Conservation (phyloP, 2,113 vertebrate genomes). For the Antechinus stuartii region DNA sequence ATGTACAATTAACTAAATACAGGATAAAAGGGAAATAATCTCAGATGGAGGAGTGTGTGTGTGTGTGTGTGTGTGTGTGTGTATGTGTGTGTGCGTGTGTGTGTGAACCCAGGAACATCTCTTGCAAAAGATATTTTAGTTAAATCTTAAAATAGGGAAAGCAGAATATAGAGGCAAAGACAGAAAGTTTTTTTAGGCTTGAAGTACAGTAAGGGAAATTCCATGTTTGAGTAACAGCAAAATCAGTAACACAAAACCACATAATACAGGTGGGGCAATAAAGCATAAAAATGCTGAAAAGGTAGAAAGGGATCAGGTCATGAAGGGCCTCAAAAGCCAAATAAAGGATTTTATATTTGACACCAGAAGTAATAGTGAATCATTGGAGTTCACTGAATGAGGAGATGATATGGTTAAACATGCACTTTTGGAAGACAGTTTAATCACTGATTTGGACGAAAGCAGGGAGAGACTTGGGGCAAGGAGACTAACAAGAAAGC, state of each 20-base stretch:
- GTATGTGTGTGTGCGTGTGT: no score
- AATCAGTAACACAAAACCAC: not conserved
- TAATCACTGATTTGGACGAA: not conserved
- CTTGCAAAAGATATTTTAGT: not conserved
- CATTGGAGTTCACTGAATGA: not conserved
- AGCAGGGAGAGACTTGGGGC: not conserved
- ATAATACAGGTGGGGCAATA: not conserved
- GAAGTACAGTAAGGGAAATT: not conserved
- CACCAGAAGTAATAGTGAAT: not conserved
- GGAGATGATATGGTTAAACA: not conserved
- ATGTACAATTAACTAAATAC: not conserved
- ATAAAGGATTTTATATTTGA: not conserved
- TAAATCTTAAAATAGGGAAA: not conserved
- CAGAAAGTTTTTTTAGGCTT: not conserved
- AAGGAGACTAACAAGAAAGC: not conserved
- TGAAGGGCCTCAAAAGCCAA: not conserved
- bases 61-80: no score
- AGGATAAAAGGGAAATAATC: not conserved
- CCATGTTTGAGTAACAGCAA: not conserved
- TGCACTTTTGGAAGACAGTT: not conserved
- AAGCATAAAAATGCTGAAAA: not conserved
- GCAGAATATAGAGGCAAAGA: not conserved
- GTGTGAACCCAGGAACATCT: no score
- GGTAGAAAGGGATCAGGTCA: not conserved
- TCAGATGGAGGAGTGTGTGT: not conserved